Evolutionary conservation across 2,113 vertebrate genomes (phyloP), one percentile per base, ranked within the genome.

Genomic region (Grus americana): DNA sequence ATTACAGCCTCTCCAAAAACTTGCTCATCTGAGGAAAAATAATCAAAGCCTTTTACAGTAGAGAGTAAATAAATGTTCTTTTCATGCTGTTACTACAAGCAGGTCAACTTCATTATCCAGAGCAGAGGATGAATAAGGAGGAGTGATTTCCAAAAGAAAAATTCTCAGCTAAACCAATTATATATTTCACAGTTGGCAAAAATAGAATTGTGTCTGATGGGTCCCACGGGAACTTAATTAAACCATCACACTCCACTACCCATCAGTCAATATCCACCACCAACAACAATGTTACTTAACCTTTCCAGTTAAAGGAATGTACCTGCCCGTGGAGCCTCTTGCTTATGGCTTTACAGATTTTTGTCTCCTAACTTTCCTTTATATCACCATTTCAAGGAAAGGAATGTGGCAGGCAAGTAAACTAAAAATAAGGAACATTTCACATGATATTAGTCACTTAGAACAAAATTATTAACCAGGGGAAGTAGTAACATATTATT

Each of bases 11-110:
- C 59, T 76, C 59, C 32, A 79, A 95, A 96, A 95, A 34, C 50
- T 71, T 88, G 52, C n/a, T 67, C 90, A 81, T 96, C 68, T 68
- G 79, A 89, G 62, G 65, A 95, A 95, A 93, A 92, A 86, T 38
- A 76, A 94, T 88, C 79, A 89, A 92, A 92, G 76, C 17, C 49
- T 89, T 90, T 89, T 86, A 83, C 42, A 86, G 68, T 71, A 89
- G 63, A 67, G 38, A 55, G 75, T 74, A 95, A 97, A 95, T 91
- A 89, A 58, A 84, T 89, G 40, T 68, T 84, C 42, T 92, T 92
- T 89, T 75, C 68, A 57, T 72, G 80, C 86, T 95, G 74, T 74
- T 96, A 68, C 52, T 91, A 85, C 68, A 85, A 87, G 55, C 29
- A 86, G 55, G 88, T 95, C 86, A 93, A 89, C 63, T 63, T 91